Evolutionary conservation across 1,140 invertebrate species (phyloP).

Genomic region (Maconellicoccus hirsutus): DNA sequence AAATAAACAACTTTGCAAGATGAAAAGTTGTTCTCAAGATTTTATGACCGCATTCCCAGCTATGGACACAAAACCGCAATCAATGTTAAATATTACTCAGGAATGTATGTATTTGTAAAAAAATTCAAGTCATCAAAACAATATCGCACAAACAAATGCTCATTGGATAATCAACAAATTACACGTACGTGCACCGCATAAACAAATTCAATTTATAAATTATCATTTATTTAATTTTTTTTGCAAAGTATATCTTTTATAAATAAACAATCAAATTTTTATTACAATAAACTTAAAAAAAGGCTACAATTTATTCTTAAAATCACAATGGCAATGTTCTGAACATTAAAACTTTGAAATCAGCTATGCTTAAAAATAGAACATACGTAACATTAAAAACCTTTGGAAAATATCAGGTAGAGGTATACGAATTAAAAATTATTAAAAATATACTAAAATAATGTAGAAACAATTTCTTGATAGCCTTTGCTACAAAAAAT

Average conservation of each 20-base stretch:
- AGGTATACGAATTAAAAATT: constrained; percentile 20
- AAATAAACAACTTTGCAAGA: too few relatives aligned
- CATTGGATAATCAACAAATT: too few relatives aligned
- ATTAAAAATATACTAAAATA: constrained; percentile 17
- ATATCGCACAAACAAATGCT: too few relatives aligned
- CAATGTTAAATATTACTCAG: too few relatives aligned
- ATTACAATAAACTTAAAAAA: constrained; percentile 21
- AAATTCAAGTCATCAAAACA: too few relatives aligned
- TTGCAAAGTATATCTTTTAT: constrained; percentile 19
- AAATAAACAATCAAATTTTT: constrained; percentile 20
- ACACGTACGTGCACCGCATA: too few relatives aligned
- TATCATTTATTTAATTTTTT: constrained; percentile 9
- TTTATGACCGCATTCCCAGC: too few relatives aligned
- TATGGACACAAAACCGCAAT: too few relatives aligned
- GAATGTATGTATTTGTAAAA: too few relatives aligned
- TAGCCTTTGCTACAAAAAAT: not conserved
- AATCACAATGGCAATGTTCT: constrained; percentile 22
- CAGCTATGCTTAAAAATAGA: constrained; percentile 20
- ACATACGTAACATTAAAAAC: constrained; percentile 16
- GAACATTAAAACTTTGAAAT: constrained; percentile 21
- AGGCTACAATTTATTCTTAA: constrained; percentile 17
- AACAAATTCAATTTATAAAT: constrained; percentile 13
- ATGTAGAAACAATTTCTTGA: constrained; percentile 13
- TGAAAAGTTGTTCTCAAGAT: too few relatives aligned
- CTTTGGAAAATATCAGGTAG: constrained; percentile 20